Percentiles rank a stretch among this genome's conserved stretches.
Conservation (phyloP, 2,888 invertebrate species). For the Microctonus aethiopoides region DNA sequence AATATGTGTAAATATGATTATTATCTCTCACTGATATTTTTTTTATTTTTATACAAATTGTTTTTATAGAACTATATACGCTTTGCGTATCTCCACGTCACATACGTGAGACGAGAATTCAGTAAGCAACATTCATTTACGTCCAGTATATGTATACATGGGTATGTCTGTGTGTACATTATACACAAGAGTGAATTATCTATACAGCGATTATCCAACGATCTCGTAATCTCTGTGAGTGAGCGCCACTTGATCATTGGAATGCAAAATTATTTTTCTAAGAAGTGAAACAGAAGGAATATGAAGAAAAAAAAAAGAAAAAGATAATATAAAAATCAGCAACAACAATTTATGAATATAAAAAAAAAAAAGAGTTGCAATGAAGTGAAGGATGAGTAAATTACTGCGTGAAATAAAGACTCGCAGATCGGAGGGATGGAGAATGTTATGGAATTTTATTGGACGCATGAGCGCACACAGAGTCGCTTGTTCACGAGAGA, state of each 20-base stretch:
- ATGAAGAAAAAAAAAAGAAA: background rate
- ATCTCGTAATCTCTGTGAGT: constrained; percentile 2
- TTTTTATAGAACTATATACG: constrained; percentile 15
- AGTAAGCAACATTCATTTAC: background rate
- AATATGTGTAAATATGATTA: background rate
- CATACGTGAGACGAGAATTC: background rate
- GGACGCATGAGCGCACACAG: background rate
- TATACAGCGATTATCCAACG: constrained; percentile 3
- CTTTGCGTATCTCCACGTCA: background rate
- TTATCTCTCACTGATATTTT: background rate
- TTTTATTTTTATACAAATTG: background rate
- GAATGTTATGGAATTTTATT: constrained; percentile 2
- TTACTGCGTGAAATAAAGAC: background rate
- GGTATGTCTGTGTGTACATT: background rate
- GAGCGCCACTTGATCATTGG: constrained; percentile 13
- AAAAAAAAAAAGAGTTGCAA: too few species aligned
- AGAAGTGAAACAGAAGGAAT: background rate
- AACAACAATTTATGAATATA: constrained; percentile 1
- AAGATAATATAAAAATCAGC: background rate
- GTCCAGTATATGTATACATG: too few species aligned
- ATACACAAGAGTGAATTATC: constrained; percentile 4
- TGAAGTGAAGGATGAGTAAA: background rate
- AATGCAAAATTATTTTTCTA: constrained; percentile 9
- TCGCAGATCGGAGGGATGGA: background rate
- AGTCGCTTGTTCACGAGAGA: background rate